These are phyloP conservation scores for Aix galericulata DNA, from an alignment of 2,113 vertebrate species.

Conservation along the genomic window DNA sequence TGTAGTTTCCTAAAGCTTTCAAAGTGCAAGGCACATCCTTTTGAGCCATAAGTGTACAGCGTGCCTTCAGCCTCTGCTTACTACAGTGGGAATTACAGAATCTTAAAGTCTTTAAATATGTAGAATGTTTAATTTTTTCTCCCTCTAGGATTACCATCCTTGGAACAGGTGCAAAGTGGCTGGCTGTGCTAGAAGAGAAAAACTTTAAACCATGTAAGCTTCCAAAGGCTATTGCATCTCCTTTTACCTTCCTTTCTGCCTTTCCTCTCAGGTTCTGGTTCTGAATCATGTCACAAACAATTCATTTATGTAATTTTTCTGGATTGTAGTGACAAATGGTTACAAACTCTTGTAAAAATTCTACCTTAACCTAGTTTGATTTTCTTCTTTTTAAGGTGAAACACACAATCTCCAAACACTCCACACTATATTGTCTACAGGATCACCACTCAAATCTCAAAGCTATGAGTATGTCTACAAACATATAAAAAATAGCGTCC, in stretches of 20 bases:
- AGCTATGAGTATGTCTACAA: conserved; percentile 96
- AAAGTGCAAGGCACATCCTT: too few relatives aligned
- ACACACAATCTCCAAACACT: conserved; percentile 92
- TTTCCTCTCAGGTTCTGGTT: background rate
- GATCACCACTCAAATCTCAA: conserved; percentile 91
- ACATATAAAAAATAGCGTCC: conserved; percentile 86
- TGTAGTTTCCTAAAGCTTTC: too few relatives aligned
- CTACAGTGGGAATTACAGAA: conserved; percentile 1
- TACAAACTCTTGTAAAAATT: background rate
- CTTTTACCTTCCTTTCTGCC: background rate
- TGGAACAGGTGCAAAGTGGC: conserved; percentile 94
- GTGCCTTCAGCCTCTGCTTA: background rate
- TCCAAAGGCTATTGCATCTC: background rate
- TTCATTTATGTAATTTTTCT: background rate
- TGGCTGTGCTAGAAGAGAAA: conserved; percentile 91
- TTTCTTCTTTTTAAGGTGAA: conserved; percentile 75
- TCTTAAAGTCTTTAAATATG: background rate
- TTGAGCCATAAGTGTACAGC: background rate
- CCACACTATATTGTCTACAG: conserved; percentile 93
- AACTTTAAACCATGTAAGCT: conserved; percentile 90
- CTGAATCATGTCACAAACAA: background rate
- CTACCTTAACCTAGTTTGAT: background rate
- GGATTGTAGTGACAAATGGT: background rate
- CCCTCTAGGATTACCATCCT: conserved; percentile 90
- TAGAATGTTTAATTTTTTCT: background rate